Evolutionary conservation across 2,113 vertebrate genomes (phyloP).

Genomic region (Nicator chloris): DNA sequence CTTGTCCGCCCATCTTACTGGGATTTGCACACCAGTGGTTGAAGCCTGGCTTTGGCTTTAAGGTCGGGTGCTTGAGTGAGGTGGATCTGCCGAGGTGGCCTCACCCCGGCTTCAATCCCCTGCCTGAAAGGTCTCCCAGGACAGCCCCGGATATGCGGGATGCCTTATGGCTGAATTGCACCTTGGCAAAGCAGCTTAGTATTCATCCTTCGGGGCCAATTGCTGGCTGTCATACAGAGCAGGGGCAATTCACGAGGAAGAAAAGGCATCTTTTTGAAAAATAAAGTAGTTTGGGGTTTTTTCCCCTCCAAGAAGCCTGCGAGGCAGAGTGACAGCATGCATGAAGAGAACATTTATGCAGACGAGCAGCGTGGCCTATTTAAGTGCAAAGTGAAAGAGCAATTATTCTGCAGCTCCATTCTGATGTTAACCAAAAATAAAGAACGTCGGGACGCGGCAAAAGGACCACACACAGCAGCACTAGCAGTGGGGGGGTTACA

Average conservation of each 20-base stretch:
- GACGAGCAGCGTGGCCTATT: slow-evolving; percentile 7
- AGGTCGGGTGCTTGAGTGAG: accelerated
- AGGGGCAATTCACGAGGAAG: not conserved
- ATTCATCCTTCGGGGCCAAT: not conserved
- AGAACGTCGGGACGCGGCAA: not conserved
- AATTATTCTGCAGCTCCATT: slow-evolving; percentile 33
- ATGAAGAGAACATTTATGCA: slow-evolving; percentile 34
- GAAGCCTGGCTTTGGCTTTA: not conserved
- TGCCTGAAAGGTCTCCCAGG: not conserved
- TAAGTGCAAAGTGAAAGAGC: slow-evolving; percentile 34
- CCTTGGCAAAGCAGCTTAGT: slow-evolving; percentile 3
- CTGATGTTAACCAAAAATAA: slow-evolving; percentile 24
- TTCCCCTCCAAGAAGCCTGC: not conserved
- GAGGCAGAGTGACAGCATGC: not conserved
- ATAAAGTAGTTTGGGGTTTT: not conserved
- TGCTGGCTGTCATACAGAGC: not conserved
- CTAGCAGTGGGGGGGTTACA: not conserved
- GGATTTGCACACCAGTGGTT: not conserved
- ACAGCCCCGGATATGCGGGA: not conserved
- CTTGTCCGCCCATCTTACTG: accelerated
- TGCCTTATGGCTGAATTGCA: not conserved
- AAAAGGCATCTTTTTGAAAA: slow-evolving; percentile 7
- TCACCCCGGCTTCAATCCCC: not conserved
- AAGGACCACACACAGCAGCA: slow-evolving; percentile 17
- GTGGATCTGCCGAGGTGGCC: not conserved